phyloP scores from a whole-genome alignment of 23 tunicate species.

The Diplosoma virens region DNA sequence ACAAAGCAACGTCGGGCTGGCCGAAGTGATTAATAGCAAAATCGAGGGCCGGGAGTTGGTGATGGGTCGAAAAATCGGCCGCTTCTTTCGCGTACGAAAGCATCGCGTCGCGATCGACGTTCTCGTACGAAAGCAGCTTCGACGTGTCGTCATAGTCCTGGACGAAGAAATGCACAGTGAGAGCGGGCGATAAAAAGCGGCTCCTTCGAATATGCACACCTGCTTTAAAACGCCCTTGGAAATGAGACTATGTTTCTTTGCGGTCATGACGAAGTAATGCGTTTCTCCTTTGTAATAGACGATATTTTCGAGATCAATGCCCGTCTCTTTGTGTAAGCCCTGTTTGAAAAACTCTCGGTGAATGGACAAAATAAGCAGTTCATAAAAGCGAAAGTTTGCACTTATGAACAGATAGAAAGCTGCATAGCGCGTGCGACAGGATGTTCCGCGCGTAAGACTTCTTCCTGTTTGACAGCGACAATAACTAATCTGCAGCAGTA shows the following conservation, averaged over 20 bases:
- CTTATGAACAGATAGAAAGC: no score
- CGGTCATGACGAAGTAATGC: slow-evolving; percentile 99
- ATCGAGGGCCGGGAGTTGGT: slow-evolving; percentile 73
- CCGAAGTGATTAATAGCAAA: slow-evolving; percentile 88
- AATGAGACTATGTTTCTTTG: slow-evolving; percentile 79
- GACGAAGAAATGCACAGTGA: neutral
- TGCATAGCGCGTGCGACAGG: no score
- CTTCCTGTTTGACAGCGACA: no score
- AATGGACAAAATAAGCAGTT: no score
- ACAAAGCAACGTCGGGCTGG: slow-evolving; percentile 84
- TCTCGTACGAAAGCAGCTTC: slow-evolving; percentile 42
- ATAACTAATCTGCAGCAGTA: no score
- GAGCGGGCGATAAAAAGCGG: neutral
- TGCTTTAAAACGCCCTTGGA: slow-evolving; percentile 67
- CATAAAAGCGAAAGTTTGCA: no score
- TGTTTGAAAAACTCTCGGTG: slow-evolving; percentile 7
- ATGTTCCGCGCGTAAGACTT: no score
- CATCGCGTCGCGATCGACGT: slow-evolving; percentile 72
- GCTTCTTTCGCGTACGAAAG: slow-evolving; percentile 71
- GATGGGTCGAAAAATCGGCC: slow-evolving; percentile 84
- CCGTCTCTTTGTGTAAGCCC: slow-evolving; percentile 61
- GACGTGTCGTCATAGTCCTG: slow-evolving; percentile 66
- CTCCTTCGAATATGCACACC: slow-evolving; percentile 16
- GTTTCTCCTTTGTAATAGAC: slow-evolving; percentile 99
- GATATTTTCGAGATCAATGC: slow-evolving; percentile 92